phyloP scores from a whole-genome alignment of 2,888 invertebrate genomes.

The Alcis repandata region DNA sequence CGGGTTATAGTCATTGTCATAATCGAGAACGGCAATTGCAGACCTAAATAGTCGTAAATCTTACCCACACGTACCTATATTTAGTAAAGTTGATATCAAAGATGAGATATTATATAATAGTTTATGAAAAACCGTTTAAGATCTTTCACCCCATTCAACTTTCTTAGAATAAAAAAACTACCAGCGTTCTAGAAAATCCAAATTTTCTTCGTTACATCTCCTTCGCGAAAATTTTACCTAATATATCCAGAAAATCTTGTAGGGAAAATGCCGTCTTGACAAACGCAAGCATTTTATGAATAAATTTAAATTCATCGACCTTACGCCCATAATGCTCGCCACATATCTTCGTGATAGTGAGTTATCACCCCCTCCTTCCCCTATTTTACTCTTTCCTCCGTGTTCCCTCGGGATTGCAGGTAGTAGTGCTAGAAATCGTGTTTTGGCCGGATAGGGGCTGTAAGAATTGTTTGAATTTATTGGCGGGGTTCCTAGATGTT shows the following conservation, averaged over 20 bases:
- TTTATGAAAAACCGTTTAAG: no score
- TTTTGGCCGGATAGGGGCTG: slow-evolving; percentile 21
- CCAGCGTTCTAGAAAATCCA: slow-evolving; percentile 7
- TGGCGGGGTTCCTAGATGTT: no score
- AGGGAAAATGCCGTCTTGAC: slow-evolving; percentile 45
- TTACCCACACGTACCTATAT: no score
- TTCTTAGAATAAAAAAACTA: not conserved
- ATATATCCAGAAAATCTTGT: slow-evolving; percentile 34
- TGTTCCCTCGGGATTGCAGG: slow-evolving; percentile 41
- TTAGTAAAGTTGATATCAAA: no score
- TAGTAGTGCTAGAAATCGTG: not conserved
- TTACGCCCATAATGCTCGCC: slow-evolving; percentile 52
- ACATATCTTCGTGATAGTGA: slow-evolving; percentile 57
- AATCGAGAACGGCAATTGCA: no score
- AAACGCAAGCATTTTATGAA: slow-evolving; percentile 54
- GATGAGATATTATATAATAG: no score
- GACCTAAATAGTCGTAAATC: no score
- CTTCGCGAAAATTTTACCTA: slow-evolving; percentile 17
- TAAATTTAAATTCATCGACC: slow-evolving; percentile 61
- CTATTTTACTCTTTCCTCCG: slow-evolving; percentile 54
- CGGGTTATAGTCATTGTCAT: no score
- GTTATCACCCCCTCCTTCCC: slow-evolving; percentile 50
- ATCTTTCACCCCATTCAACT: no score
- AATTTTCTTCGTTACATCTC: slow-evolving; percentile 8
- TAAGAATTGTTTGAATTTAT: no score